Evolutionary conservation across 92 coral and sea anemone genomes (phyloP), one percentile per base, ranked within the genome.

Genomic region (Porites lobata): DNA sequence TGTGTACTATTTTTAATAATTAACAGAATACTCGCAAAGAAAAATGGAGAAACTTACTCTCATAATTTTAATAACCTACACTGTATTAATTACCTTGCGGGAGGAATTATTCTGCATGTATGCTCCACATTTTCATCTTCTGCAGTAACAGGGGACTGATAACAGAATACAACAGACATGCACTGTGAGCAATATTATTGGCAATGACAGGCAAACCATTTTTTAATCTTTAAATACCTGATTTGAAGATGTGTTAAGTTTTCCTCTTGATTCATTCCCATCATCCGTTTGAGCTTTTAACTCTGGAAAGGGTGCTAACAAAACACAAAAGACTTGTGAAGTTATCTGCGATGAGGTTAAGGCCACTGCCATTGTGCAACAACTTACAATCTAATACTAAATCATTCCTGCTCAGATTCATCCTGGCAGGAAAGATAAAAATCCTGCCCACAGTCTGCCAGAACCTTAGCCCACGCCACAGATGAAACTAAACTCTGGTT

Each of bases 31-130:
- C 14, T 3, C 13, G 14, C 10, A 4, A 56, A 56, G 11, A 56
- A 9, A 56, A 56, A 9, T 56, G 11, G 61, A 56, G 13, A 56
- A 9, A 56, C 13, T 56, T 10, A 56, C 11, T 17, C 6, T 29
- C 3, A n/a, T 77, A 17, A 11, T 56, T 17, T 47, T 54, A 52
- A 8, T 59, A 64, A 56, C 19, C 9, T 54, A 15, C 63, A 22
- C 26, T 19, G 26, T 21, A 43, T 51, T 58, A 26, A 15, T 63
- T 56, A 94, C 98, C 98, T 94, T 80, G 88, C 90, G 24, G 97
- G 91, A n/a, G 92, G 79, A 63, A 96, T 87, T 9, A 88, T 83
- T 89, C 95, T 91, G 67, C 96, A 76, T 12, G 92, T 87, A 58
- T 94, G 43, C 43, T 32, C 96, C 67, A 85, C 80, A 65, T 94